These are phyloP conservation scores for Clepsis dumicolana DNA, from an alignment of 2,888 invertebrate species.

Conservation along the genomic window DNA sequence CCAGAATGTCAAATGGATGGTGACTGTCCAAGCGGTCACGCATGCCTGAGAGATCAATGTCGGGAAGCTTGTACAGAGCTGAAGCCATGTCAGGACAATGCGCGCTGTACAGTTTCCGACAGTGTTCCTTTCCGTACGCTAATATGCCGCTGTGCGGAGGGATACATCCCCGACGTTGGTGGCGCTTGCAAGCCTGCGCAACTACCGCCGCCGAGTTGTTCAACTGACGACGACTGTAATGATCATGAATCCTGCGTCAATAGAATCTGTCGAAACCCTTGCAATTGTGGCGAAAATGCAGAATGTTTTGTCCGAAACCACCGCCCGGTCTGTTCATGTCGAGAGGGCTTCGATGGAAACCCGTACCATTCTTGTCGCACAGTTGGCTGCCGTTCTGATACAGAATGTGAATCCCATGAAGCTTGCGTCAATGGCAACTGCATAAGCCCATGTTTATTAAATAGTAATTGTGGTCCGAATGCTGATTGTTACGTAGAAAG, in stretches of 20 bases:
- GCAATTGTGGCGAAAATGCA: conserved; percentile 94
- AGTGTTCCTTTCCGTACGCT: conserved; percentile 95
- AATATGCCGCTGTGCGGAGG: conserved; percentile 95
- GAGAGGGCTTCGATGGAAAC: conserved; percentile 94
- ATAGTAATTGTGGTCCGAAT: conserved; percentile 92
- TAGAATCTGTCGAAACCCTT: conserved; percentile 94
- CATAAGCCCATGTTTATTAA: conserved; percentile 93
- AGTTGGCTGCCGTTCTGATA: conserved; percentile 93
- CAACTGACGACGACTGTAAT: conserved; percentile 92
- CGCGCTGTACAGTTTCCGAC: conserved; percentile 93
- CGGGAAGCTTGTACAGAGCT: conserved; percentile 92
- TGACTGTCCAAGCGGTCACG: conserved; percentile 93
- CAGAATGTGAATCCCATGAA: conserved; percentile 93
- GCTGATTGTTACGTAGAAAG: conserved; percentile 92
- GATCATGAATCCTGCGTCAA: conserved; percentile 94
- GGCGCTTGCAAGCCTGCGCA: conserved; percentile 92
- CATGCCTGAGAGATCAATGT: conserved; percentile 92
- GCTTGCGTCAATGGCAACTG: conserved; percentile 95
- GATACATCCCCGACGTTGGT: conserved; percentile 92
- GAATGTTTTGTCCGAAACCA: conserved; percentile 93
- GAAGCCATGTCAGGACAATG: conserved; percentile 91
- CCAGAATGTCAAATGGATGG: conserved; percentile 92
- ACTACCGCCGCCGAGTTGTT: conserved; percentile 91
- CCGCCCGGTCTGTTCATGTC: conserved; percentile 94
- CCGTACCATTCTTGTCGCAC: conserved; percentile 93